Evolutionary conservation across 2,797 vertebrate species (phyloP), one percentile per base, ranked within the genome.

Genomic region (Uromys caudimaculatus): DNA sequence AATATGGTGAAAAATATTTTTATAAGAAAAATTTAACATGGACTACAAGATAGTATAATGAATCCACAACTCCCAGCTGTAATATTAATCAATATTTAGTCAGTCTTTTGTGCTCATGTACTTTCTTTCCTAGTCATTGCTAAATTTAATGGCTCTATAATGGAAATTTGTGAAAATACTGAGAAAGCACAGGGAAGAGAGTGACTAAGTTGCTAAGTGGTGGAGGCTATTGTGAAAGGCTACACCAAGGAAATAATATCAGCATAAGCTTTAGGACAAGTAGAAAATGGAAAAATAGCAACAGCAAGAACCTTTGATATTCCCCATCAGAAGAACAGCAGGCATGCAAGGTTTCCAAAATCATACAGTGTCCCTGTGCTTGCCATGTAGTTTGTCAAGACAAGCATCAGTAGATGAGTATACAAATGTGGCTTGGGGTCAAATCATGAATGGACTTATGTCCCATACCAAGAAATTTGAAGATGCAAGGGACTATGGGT

Each of bases 91-190:
- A 93, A 0, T 93, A n/a, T 69, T 83, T 52, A 76, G 50, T 35
- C n/a, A 94, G 78, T 13, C 10, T 50, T 91, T 52, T 91, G 64
- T 41, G 47, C 89, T 96, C 27, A 88, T 64, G 21, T 4, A 24
- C 52, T 58, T 84, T 71, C 47, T 87, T 92, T 71, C 54, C 78
- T 94, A 83, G 19, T 95, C n/a, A 79, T 90, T 84, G 90, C 50
- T 88, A 52, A 41, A 41, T 35, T 86, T 83, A 92, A 78, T 47
- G 90, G 83, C 85, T 89, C 24, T 86, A 1, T 76, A 58, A 52
- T 69, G 62, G 41, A 84, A 95, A 1, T 83, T 60, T 89, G 19
- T 85, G 38, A 89, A 92, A 71, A 62, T 75, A 62, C 64, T 38
- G 7, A 87, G 76, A 38, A 84, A 91, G 32, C 41, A 78, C 38